These are phyloP conservation scores for Diachasma alloeum DNA, from an alignment of 1,140 invertebrate species.

Conservation along the genomic window DNA sequence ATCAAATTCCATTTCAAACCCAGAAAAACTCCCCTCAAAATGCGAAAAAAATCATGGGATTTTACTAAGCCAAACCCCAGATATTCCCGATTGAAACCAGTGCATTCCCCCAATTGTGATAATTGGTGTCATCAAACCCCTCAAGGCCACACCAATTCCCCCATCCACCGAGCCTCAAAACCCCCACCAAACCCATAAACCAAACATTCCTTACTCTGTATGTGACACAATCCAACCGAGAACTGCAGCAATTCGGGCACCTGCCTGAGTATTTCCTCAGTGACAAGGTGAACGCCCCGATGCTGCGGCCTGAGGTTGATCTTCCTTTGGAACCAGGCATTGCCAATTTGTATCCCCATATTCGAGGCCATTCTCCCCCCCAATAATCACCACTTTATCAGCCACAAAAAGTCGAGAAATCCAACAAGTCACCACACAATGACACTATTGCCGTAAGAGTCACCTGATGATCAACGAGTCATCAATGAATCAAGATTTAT, in stretches of 20 bases:
- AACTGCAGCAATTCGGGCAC: slow-evolving; percentile 93
- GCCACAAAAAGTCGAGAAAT: not conserved
- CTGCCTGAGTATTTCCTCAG: slow-evolving; percentile 92
- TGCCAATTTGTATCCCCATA: slow-evolving; percentile 88
- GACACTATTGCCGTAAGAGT: not conserved
- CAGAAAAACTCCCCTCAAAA: too few relatives aligned
- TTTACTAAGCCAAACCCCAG: too few relatives aligned
- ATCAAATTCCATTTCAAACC: too few relatives aligned
- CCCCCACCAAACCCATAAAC: not conserved
- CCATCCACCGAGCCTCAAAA: too few relatives aligned
- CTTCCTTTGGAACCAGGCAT: slow-evolving; percentile 96
- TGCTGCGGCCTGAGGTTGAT: slow-evolving; percentile 93
- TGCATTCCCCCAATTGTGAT: too few relatives aligned
- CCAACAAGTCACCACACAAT: not conserved
- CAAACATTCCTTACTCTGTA: slow-evolving; percentile 84
- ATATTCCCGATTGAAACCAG: not conserved
- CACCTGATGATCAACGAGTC: not conserved
- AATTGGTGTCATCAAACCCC: too few relatives aligned
- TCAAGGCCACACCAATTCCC: too few relatives aligned
- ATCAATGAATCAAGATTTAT: too few relatives aligned
- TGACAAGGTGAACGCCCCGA: slow-evolving; percentile 93
- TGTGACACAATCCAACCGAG: slow-evolving; percentile 91
- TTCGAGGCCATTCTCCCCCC: slow-evolving; percentile 77
- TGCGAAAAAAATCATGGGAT: not conserved
- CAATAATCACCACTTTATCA: slow-evolving; percentile 53